These are phyloP conservation scores for Parapristionchus giblindavisi DNA, from an alignment of 2,888 invertebrate genomes.

Conservation along the genomic window DNA sequence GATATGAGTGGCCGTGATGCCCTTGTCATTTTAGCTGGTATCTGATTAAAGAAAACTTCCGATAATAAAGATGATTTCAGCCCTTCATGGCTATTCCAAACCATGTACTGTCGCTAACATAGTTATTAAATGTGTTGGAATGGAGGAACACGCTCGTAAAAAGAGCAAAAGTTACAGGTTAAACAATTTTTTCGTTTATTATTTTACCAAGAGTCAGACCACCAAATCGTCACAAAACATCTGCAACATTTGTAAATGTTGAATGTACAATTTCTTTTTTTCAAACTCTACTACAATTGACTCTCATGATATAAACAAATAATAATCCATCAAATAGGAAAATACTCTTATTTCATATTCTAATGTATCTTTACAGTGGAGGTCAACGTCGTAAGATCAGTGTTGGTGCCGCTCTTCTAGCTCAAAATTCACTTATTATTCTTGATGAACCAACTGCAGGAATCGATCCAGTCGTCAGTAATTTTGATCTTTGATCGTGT, in stretches of 20 bases:
- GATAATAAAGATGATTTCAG: not conserved
- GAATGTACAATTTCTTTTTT: not conserved
- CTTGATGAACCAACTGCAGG: slow-evolving; percentile 73
- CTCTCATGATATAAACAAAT: no score
- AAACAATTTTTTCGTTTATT: no score
- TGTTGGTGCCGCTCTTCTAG: slow-evolving; percentile 82
- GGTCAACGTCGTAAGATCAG: slow-evolving; percentile 85
- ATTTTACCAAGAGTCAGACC: no score
- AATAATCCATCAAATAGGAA: not conserved
- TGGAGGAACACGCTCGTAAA: slow-evolving; percentile 61
- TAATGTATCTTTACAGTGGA: no score
- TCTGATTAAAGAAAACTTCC: not conserved
- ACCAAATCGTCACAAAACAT: no score
- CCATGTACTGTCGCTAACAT: slow-evolving; percentile 17
- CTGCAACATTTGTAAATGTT: no score
- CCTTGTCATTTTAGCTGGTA: slow-evolving; percentile 54
- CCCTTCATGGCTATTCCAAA: slow-evolving; percentile 30
- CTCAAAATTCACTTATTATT: slow-evolving; percentile 78
- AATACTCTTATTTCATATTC: not conserved
- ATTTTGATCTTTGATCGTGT: no score
- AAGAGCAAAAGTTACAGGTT: slow-evolving; percentile 47
- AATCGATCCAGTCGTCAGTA: slow-evolving; percentile 73
- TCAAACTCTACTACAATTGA: no score
- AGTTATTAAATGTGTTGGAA: slow-evolving; percentile 54
- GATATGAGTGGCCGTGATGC: slow-evolving; percentile 63